Evolutionary conservation across 1,140 invertebrate species (phyloP).

Genomic region (Cardiocondyla obscurior): DNA sequence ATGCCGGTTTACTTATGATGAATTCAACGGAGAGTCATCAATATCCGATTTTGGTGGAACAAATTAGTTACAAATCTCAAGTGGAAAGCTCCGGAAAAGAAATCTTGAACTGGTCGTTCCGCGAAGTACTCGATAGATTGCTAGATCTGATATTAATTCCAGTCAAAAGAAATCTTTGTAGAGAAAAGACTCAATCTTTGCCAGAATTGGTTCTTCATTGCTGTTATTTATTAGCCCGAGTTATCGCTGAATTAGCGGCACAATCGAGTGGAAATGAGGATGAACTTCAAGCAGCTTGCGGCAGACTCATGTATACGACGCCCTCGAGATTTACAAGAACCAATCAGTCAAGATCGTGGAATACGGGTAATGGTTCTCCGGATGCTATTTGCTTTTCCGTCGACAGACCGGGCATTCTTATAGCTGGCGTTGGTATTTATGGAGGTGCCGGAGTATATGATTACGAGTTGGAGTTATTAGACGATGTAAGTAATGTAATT

Average conservation of each 20-base stretch:
- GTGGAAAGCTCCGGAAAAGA: conserved; percentile 79
- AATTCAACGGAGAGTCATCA: conserved; percentile 89
- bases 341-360: conserved; percentile 96
- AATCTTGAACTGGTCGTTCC: conserved; percentile 88
- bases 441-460: conserved; percentile 93
- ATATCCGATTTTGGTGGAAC: conserved; percentile 92
- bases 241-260: conserved; percentile 94
- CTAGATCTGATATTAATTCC: conserved; percentile 92
- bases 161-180: conserved; percentile 87
- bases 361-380: conserved; percentile 97
- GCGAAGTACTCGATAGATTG: conserved; percentile 92
- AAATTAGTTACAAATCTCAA: conserved; percentile 89
- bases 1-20: conserved; percentile 88
- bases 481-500: conserved; percentile 86
- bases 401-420: conserved; percentile 93
- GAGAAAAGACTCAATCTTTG: conserved; percentile 85
- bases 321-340: conserved; percentile 95
- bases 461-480: conserved; percentile 96
- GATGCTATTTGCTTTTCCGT: conserved; percentile 98
- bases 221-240: conserved; percentile 92
- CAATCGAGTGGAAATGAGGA: conserved; percentile 89
- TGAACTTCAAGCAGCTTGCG: conserved; percentile 86
- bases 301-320: conserved; percentile 91
- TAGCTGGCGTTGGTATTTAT: conserved; percentile 95
- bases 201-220: conserved; percentile 91